Base-by-base conservation (phyloP, 2,797 vertebrate species). In the Peromyscus melanophrys region DNA sequence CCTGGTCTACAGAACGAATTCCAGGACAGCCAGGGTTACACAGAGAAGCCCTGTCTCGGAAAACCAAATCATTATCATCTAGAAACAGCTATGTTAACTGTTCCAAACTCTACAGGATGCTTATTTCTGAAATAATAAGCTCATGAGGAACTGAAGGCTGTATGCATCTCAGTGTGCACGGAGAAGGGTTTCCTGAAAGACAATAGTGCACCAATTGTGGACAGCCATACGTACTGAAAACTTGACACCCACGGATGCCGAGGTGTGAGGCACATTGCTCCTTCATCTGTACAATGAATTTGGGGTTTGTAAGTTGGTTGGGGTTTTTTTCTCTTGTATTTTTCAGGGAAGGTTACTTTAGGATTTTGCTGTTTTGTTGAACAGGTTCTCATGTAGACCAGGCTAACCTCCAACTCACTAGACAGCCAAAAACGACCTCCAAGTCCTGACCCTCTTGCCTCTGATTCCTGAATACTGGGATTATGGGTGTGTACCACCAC, bases 111-210 rank as follows among this genome's bases (percentile, higher is more conserved):
- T 40, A 83, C 37, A 34, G 43, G 31, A 67, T 67, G 29, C 83
- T 85, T 34, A 34, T n/a, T 67, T 67, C 83, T 85, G 83, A 85
- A 85, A 86, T n/a, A 67, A n/a, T 85, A 86, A n/a, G 25, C 29
- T 31, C 31, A 46, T 1, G 2, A 59, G n/a, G 34, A 81, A 31
- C 55, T 71, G 31, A 71, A 46, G 52, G 23, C 31, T 13, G 2
- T 2, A 3, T 12, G 19, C 23, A 31, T 2, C 23, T 31, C 11
- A 31, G 34, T 16, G 16, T 31, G 52, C 34, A 31, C 0, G 19
- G 29, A 49, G 81, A 46, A 84, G 40, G 16, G 81, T 29, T 65
- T 65, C 6, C 43, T 34, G 82, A 34, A 13, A 31, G 37, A 67
- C 40, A 31, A 4, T 11, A 11, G 3, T 23, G 52, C 4, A 3